Evolutionary conservation across 2,888 invertebrate species (phyloP).

Genomic region (Acrobasis suavella): DNA sequence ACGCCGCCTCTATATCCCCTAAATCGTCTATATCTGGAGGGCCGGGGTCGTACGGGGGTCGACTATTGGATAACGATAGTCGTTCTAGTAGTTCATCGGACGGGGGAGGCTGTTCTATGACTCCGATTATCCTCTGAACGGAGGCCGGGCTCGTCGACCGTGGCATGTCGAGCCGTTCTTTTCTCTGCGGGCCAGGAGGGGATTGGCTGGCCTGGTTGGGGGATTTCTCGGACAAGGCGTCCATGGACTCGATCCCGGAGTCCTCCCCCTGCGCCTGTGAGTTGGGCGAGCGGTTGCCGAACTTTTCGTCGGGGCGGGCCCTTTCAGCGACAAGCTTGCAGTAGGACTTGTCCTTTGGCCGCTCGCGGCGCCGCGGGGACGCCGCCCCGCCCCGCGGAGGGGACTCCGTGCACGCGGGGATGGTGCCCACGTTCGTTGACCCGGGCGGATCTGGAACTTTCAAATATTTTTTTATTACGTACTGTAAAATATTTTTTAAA

Average conservation of each 20-base stretch:
- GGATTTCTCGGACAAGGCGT: constrained; percentile 95
- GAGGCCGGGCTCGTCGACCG: constrained; percentile 69
- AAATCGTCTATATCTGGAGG: constrained; percentile 79
- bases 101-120: constrained; percentile 56
- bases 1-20: constrained; percentile 86
- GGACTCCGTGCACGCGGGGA: constrained; percentile 61
- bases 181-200: constrained; percentile 79
- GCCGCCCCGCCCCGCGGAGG: constrained; percentile 56
- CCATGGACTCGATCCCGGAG: constrained; percentile 96
- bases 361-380: constrained; percentile 64
- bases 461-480: neutral
- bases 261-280: constrained; percentile 89
- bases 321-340: constrained; percentile 81
- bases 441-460: constrained; percentile 78
- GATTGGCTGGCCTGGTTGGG: constrained; percentile 93
- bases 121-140: constrained; percentile 75
- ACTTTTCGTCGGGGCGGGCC: constrained; percentile 58
- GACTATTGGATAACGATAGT: constrained; percentile 51
- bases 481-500: no score
- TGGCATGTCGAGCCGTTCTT: constrained; percentile 72
- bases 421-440: constrained; percentile 87
- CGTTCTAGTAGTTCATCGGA: constrained; percentile 61
- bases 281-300: constrained; percentile 71
- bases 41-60: constrained; percentile 60
- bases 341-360: constrained; percentile 80